Evolutionary conservation across 2,113 vertebrate species (phyloP).

Genomic region (Marmota flaviventris): DNA sequence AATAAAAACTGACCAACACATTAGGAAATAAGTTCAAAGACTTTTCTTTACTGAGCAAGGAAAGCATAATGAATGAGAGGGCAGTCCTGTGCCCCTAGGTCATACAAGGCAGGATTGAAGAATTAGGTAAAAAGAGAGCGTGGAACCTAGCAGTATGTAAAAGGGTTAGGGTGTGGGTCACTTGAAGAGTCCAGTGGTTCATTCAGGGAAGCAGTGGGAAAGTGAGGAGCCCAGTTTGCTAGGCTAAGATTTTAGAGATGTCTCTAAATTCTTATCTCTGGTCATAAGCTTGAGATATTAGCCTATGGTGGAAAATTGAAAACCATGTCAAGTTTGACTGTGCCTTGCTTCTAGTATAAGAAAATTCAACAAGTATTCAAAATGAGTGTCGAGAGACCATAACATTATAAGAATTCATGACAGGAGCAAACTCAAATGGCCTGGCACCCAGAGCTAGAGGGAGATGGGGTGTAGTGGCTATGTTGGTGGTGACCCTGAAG

Average conservation of each 20-base stretch:
- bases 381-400: not conserved
- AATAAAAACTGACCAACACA: not conserved
- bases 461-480: no score
- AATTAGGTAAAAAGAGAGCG: not conserved
- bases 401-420: not conserved
- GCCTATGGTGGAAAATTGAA: not conserved
- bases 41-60: not conserved
- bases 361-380: not conserved
- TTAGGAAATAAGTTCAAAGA: not conserved
- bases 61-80: not conserved
- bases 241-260: not conserved
- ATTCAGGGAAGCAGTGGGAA: not conserved
- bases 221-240: not conserved
- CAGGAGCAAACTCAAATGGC: not conserved
- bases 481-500: rapidly evolving
- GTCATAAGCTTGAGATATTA: not conserved
- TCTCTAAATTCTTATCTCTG: no score
- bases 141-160: not conserved
- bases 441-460: not conserved
- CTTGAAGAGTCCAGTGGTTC: no score
- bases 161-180: not conserved
- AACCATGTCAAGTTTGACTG: not conserved
- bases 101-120: not conserved
- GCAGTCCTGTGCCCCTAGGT: not conserved
- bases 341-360: not conserved